phyloP scores from a whole-genome alignment of 35 echinoderm and acorn worm species.

The Ptychodera flava region DNA sequence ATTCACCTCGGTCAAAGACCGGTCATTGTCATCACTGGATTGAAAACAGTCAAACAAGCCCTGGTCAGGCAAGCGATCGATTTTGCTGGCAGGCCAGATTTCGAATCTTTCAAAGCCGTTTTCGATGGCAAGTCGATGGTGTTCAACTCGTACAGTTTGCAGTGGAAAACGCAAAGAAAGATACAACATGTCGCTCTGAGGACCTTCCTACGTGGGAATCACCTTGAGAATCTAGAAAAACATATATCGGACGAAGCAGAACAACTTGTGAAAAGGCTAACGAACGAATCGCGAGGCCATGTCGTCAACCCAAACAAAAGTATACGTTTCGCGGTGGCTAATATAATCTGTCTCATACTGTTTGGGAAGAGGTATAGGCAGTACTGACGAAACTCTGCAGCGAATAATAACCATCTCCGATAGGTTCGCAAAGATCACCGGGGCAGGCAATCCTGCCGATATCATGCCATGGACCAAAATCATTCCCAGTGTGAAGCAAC shows the following conservation, averaged over 20 bases:
- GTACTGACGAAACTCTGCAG: not conserved
- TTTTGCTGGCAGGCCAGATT: constrained; percentile 86
- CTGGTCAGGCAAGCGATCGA: constrained; percentile 63
- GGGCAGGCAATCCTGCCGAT: constrained; percentile 59
- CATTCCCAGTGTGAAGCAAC: constrained; percentile 27
- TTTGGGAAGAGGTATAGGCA: not conserved
- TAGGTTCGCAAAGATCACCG: constrained; percentile 47
- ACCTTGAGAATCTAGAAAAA: constrained; percentile 30
- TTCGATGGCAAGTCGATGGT: constrained; percentile 23
- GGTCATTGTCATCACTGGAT: constrained; percentile 78
- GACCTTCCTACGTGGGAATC: constrained; percentile 56
- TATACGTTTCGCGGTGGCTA: not conserved
- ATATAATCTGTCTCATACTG: not conserved
- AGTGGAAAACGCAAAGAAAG: constrained; percentile 68
- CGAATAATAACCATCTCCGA: not conserved
- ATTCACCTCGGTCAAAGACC: constrained; percentile 84
- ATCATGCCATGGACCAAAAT: constrained; percentile 85
- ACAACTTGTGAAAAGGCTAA: not conserved
- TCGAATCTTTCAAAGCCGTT: constrained; percentile 45
- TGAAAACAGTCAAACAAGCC: constrained; percentile 65
- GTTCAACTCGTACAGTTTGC: constrained; percentile 40
- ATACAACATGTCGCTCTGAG: constrained; percentile 37
- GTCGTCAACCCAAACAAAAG: not conserved
- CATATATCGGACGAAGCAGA: constrained; percentile 39
- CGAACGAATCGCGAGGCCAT: not conserved